Base-by-base conservation (phyloP, 2,113 vertebrate species). In the Malaclemys terrapin region DNA sequence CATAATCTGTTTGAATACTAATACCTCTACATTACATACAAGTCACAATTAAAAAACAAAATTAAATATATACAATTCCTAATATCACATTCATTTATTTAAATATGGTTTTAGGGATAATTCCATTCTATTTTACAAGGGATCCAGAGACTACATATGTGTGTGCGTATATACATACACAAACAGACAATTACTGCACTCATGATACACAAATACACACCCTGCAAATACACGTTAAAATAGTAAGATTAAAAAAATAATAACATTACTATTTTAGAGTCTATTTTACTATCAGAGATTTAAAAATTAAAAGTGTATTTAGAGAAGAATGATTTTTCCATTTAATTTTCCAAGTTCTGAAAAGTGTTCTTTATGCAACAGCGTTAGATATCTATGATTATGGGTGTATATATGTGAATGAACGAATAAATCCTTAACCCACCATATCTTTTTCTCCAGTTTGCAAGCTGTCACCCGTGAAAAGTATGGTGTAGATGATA, bases 401-500 rank as follows among this genome's bases (percentile, higher is more conserved):
- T 98, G 98, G 87, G 97, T 97, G 98, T 96, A 98, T 94, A 98
- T 88, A 98, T 98, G 98, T 98, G 98, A 98, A 98, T 98, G 98
- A 98, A 98, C 96, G 97, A 98, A 98, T 95, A 98, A 97, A 98
- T 98, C 98, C 98, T 98, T 98, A 98, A 98, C 98, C 98, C 98
- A 98, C 98, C 98, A 98, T 98, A 98, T 98, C 97, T 97, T 98
- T 98, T 98, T 98, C 97, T 98, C 97, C 98, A 98, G 96, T 98
- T 97, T 98, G 97, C 97, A 98, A 98, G 97, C 96, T 98, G 98
- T 97, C 98, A 97, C 97, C 95, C 97, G 97, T 98, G 98, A 98
- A 98, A 98, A 98, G 98, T 98, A 98, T 99, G 98, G 98, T 98
- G 98, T 98, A 98, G 98, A 99, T 99, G 98, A 97, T 69, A 98